phyloP scores from a whole-genome alignment of 2,888 invertebrate species.

The Harpagoxenus sublaevis region DNA sequence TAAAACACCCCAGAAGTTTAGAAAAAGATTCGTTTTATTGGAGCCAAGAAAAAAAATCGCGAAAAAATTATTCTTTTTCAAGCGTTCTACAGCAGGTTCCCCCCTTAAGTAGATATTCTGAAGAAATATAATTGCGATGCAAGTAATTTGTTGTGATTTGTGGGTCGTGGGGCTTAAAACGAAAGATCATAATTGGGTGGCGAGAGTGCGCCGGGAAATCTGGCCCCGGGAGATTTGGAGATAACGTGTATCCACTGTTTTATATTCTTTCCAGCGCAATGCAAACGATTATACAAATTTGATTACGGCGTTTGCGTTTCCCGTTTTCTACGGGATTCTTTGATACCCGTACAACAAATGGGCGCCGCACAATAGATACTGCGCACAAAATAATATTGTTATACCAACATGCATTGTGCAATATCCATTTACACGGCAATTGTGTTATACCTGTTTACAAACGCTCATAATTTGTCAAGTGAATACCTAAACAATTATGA shows the following conservation, averaged over 20 bases:
- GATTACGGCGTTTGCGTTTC: neutral
- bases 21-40: too few relatives aligned
- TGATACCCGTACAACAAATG: neutral
- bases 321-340: neutral
- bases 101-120: neutral
- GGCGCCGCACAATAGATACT: conserved; percentile 21
- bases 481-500: conserved; percentile 55
- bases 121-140: neutral
- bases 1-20: too few relatives aligned
- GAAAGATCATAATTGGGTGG: neutral
- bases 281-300: neutral
- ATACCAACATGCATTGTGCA: conserved; percentile 35
- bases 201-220: neutral
- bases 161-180: neutral
- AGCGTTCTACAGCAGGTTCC: too few relatives aligned
- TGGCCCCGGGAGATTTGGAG: neutral
- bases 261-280: neutral
- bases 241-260: neutral
- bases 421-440: conserved; percentile 49
- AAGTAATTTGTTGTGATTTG: neutral
- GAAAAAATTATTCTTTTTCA: too few relatives aligned
- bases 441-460: conserved; percentile 49
- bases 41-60: too few relatives aligned
- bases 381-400: conserved; percentile 37
- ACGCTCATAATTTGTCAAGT: conserved; percentile 50